phyloP scores from a whole-genome alignment of 1,140 invertebrate species.

The Listronotus oregonensis region DNA sequence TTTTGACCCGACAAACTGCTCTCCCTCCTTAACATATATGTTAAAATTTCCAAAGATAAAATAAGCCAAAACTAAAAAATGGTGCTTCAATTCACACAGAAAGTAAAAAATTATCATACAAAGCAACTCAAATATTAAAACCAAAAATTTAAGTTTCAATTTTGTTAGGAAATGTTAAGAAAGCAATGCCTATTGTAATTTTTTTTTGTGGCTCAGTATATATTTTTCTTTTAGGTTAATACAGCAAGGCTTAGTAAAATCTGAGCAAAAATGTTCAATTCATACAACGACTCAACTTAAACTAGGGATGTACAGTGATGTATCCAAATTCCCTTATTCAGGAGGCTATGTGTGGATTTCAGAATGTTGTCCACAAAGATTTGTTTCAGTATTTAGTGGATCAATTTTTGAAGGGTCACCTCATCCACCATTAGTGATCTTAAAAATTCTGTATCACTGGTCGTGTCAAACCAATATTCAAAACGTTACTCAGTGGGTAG shows the following conservation, averaged over 20 bases:
- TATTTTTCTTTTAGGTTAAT: constrained; percentile 62
- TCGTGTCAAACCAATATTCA: constrained; percentile 85
- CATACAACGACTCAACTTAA: constrained; percentile 72
- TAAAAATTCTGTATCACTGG: constrained; percentile 90
- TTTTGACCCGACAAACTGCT: too few relatives aligned
- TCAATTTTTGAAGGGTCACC: constrained; percentile 85
- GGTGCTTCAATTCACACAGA: too few relatives aligned
- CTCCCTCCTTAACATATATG: too few relatives aligned
- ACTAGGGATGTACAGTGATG: constrained; percentile 82
- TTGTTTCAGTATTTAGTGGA: constrained; percentile 82
- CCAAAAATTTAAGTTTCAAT: too few relatives aligned
- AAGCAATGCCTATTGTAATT: too few relatives aligned
- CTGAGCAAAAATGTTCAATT: constrained; percentile 74
- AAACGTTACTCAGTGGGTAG: constrained; percentile 82
- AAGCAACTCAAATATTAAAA: too few relatives aligned
- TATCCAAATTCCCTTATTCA: constrained; percentile 80
- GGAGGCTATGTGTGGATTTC: constrained; percentile 90
- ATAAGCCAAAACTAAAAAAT: too few relatives aligned
- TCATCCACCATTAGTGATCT: constrained; percentile 76
- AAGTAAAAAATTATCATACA: too few relatives aligned
- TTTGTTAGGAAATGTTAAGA: too few relatives aligned
- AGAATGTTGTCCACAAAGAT: constrained; percentile 79
- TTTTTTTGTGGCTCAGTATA: background rate
- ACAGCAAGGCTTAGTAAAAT: constrained; percentile 77
- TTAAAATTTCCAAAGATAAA: too few relatives aligned